Evolutionary conservation across 2,888 invertebrate genomes (phyloP).

Genomic region (Metellina segmentata): DNA sequence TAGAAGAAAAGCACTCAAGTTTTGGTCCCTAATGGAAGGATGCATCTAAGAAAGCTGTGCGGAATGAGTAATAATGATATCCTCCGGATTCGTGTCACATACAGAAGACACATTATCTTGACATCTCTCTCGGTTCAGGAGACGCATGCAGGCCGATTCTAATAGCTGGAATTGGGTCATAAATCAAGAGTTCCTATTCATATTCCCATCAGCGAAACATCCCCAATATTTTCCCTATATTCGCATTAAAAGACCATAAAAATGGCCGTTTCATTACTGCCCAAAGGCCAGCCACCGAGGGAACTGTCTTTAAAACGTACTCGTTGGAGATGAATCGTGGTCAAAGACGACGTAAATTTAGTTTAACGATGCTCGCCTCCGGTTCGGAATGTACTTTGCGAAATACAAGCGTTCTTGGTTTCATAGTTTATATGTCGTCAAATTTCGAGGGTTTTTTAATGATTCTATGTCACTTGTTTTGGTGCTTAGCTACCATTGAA

Average conservation of each 20-base stretch:
- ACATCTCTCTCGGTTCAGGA: background rate
- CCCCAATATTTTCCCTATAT: constrained; percentile 1
- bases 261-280: constrained; percentile 7
- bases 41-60: background rate
- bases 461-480: too few relatives aligned
- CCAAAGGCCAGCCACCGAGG: background rate
- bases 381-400: too few relatives aligned
- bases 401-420: too few relatives aligned
- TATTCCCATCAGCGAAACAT: background rate
- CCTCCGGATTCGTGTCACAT: background rate
- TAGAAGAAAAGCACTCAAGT: too few relatives aligned
- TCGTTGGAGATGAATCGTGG: background rate
- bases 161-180: constrained; percentile 19
- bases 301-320: background rate
- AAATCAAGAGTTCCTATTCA: constrained; percentile 12
- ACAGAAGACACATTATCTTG: background rate
- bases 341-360: background rate
- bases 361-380: too few relatives aligned
- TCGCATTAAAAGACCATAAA: constrained; percentile 21
- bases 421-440: too few relatives aligned
- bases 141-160: background rate
- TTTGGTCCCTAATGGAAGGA: background rate
- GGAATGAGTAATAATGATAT: background rate
- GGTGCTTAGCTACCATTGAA: too few relatives aligned
- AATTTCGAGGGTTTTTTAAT: too few relatives aligned